phyloP scores from a whole-genome alignment of 2,888 invertebrate species.

The Drosophila mimetica region DNA sequence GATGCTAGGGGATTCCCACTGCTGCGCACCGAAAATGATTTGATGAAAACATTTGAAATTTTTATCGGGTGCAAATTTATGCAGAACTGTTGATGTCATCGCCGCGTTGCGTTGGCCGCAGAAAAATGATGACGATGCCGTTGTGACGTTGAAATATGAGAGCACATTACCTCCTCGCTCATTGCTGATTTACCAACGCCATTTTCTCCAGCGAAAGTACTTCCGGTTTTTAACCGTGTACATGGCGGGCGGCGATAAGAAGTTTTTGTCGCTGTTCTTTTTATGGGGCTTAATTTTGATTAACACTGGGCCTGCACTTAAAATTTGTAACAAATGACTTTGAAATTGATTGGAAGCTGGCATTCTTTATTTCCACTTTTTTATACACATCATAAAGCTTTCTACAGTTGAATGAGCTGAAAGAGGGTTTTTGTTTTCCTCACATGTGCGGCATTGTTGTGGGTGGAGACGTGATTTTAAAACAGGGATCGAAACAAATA shows the following conservation, averaged over 20 bases:
- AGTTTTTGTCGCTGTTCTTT: conserved; percentile 45
- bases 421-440: conserved; percentile 2
- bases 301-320: conserved; percentile 71
- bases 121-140: conserved; percentile 78
- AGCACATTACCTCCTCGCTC: conserved; percentile 64
- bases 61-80: conserved; percentile 83
- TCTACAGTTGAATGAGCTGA: conserved; percentile 36
- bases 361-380: conserved; percentile 13
- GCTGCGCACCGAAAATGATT: conserved; percentile 67
- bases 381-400: conserved; percentile 60
- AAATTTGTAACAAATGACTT: conserved; percentile 79
- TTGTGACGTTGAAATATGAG: conserved; percentile 78
- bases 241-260: conserved; percentile 63
- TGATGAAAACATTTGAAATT: conserved; percentile 82
- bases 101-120: conserved; percentile 57
- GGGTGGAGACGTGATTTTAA: conserved; percentile 2
- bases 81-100: conserved; percentile 82
- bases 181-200: conserved; percentile 23
- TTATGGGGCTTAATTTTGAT: conserved; percentile 73
- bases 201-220: conserved; percentile 37
- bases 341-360: conserved; percentile 71
- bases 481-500: neutral
- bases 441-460: neutral
- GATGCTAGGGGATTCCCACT: conserved; percentile 18
- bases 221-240: conserved; percentile 50